phyloP scores from a whole-genome alignment of 2,888 invertebrate genomes.

The Oscheius sp. region DNA sequence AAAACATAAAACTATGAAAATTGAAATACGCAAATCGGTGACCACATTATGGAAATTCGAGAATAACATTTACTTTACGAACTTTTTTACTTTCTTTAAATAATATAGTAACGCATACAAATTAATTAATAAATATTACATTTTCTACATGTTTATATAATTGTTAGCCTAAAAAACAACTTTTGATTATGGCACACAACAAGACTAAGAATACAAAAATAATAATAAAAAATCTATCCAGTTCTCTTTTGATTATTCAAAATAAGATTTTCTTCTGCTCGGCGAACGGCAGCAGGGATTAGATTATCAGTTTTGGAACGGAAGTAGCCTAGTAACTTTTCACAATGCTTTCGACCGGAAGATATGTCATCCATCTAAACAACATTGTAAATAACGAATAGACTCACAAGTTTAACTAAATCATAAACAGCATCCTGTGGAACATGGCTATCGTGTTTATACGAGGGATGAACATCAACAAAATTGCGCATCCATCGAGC shows the following conservation, averaged over 20 bases:
- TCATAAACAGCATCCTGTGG: constrained; percentile 90
- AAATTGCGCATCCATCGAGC: constrained; percentile 93
- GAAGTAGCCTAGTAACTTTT: constrained; percentile 66
- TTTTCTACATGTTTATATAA: background rate
- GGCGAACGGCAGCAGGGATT: constrained; percentile 65
- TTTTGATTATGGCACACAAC: constrained; percentile 27
- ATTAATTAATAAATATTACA: background rate
- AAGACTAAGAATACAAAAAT: too few relatives aligned
- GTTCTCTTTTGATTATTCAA: constrained; percentile 25
- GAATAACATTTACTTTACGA: too few relatives aligned
- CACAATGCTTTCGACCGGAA: constrained; percentile 64
- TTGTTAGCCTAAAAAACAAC: background rate
- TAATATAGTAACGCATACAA: background rate
- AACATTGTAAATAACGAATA: background rate
- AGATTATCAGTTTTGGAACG: constrained; percentile 66
- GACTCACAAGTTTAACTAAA: constrained; percentile 75
- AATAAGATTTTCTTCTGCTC: constrained; percentile 64
- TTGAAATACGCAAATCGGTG: too few relatives aligned
- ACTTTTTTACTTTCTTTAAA: too few relatives aligned
- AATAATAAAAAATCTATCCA: constrained; percentile 1
- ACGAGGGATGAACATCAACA: constrained; percentile 82
- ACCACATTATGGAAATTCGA: too few relatives aligned
- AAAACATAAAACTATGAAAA: too few relatives aligned
- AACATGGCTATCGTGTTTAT: constrained; percentile 85
- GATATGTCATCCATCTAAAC: constrained; percentile 69